Evolutionary conservation across 2,797 vertebrate genomes (phyloP), one percentile per base, ranked within the genome.

Genomic region (Mormyrus hasselquistii): DNA sequence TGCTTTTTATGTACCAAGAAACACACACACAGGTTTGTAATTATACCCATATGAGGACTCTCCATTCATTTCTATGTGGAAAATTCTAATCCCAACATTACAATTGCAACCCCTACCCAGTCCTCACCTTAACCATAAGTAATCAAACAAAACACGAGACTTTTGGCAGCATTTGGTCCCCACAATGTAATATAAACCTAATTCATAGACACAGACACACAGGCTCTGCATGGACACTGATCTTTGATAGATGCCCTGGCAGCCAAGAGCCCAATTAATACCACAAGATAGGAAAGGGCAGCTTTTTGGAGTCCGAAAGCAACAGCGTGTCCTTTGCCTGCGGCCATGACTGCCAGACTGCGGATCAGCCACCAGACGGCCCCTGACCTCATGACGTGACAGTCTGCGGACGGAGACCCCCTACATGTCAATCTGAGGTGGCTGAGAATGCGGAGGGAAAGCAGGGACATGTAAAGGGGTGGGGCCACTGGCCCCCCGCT

Each of bases 261-360:
- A 79, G 73, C 8, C 38, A 79, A 19, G 25, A 44, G 38, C 29
- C 65, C 29, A 73, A 73, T 38, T 73, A 38, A 38, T 29, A 34
- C 65, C 29, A 34, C 65, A 73, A 73, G 65, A 73, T 73, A 29
- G 65, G 65, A 73, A 73, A 34, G 65, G 29, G 65, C 94, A 99
- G 96, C 96, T 98, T 99, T 96, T 99, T 98, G 91, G 99, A 99
- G 96, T 98, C 97, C 96, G 98, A 98, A 93, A 99, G 99, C 95
- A 99, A 79, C 73, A 79, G 38, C 4, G 38, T 44, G 38, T n/a
- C 98, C 34, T 99, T 19, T 98, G 86, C 98, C 98, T 10, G 98
- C 95, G 19, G 98, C 98, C 0, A 97, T 99, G 91, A 97, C 96
- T 93, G 98, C 99, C 92, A 99, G 93, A 93, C 98, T 98, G 91